phyloP scores from a whole-genome alignment of 1,140 invertebrate genomes.

The Parapsyche elsis region DNA sequence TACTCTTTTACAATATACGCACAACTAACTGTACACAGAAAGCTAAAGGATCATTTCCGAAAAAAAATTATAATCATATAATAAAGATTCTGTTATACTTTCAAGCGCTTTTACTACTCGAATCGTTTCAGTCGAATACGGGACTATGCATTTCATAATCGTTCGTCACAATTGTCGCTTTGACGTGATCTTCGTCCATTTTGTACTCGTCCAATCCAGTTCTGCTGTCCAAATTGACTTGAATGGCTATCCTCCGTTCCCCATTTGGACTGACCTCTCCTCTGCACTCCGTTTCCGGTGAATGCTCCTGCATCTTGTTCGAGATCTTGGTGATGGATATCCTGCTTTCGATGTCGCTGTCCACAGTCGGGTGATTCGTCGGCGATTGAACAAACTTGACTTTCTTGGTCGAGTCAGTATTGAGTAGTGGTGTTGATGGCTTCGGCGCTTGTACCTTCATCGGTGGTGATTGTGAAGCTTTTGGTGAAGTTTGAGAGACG shows the following conservation, averaged over 20 bases:
- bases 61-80: too few species aligned
- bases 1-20: too few species aligned
- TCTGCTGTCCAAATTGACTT: slow-evolving; percentile 53
- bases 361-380: slow-evolving; percentile 59
- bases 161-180: slow-evolving; percentile 33
- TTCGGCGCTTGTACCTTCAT: background rate
- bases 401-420: slow-evolving; percentile 66
- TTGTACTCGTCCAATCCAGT: slow-evolving; percentile 47
- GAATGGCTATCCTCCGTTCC: slow-evolving; percentile 48
- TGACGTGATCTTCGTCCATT: slow-evolving; percentile 25
- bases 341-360: slow-evolving; percentile 65
- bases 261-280: background rate
- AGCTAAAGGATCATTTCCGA: too few species aligned
- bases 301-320: slow-evolving; percentile 59
- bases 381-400: slow-evolving; percentile 58
- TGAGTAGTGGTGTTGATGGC: slow-evolving; percentile 58
- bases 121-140: background rate
- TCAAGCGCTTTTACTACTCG: too few species aligned
- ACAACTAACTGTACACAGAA: too few species aligned
- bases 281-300: slow-evolving; percentile 13
- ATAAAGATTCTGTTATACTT: too few species aligned
- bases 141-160: slow-evolving; percentile 41
- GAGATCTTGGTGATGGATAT: slow-evolving; percentile 67
- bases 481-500: slow-evolving; percentile 38
- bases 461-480: slow-evolving; percentile 31